Evolutionary conservation across 2,888 invertebrate genomes (phyloP).

Genomic region (Philereme vetulata): DNA sequence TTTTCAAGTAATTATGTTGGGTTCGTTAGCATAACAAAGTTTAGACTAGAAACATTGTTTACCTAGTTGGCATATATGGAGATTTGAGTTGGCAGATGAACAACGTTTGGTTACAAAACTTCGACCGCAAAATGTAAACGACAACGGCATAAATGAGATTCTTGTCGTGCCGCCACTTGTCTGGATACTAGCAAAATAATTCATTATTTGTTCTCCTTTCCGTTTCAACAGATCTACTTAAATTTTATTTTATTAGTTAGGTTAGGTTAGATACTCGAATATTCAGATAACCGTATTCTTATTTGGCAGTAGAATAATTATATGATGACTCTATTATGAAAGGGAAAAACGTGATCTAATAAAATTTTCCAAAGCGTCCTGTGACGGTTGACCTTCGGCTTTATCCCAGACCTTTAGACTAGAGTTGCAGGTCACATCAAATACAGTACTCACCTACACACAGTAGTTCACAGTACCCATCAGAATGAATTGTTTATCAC

Average conservation of each 20-base stretch:
- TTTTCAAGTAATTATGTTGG: constrained; percentile 23
- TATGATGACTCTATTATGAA: background rate
- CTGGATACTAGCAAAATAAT: background rate
- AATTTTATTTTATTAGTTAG: too few relatives aligned
- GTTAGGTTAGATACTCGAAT: too few relatives aligned
- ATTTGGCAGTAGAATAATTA: too few relatives aligned
- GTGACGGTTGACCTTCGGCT: background rate
- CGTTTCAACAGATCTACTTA: too few relatives aligned
- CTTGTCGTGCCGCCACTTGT: constrained; percentile 1
- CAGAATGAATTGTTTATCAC: too few relatives aligned
- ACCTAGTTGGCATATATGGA: constrained; percentile 32
- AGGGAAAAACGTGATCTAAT: background rate
- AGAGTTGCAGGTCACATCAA: background rate
- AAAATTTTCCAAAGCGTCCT: background rate
- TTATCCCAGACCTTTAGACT: background rate
- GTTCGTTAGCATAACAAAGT: constrained; percentile 28
- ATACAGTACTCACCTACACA: background rate
- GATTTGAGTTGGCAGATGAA: constrained; percentile 23
- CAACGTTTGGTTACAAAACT: constrained; percentile 10
- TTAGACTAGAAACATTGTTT: constrained; percentile 14
- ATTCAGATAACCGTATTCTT: too few relatives aligned
- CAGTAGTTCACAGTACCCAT: too few relatives aligned
- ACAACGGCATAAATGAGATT: constrained; percentile 24
- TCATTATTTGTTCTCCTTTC: too few relatives aligned
- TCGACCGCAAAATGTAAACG: constrained; percentile 28